Conservation (phyloP, 2,888 invertebrate species). For the Therioaphis trifolii region DNA sequence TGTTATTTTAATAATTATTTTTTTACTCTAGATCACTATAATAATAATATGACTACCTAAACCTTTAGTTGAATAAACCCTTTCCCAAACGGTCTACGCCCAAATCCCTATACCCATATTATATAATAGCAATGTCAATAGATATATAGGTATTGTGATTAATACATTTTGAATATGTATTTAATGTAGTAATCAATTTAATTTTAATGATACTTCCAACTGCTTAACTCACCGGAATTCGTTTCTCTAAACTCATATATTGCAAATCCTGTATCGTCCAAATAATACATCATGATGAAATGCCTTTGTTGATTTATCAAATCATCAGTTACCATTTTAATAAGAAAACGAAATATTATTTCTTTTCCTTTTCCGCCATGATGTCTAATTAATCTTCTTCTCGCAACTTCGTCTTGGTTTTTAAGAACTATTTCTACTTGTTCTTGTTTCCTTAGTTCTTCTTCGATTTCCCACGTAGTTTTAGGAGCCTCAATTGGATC, state of each 20-base stretch:
- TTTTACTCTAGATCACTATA: too few relatives aligned
- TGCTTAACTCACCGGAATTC: constrained; percentile 49
- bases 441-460: background rate
- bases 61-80: too few relatives aligned
- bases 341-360: constrained; percentile 3
- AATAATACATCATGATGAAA: constrained; percentile 50
- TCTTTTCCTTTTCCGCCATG: background rate
- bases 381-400: constrained; percentile 18
- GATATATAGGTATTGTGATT: too few relatives aligned
- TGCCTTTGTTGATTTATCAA: constrained; percentile 12
- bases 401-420: constrained; percentile 13
- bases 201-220: background rate
- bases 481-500: constrained; percentile 19
- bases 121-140: too few relatives aligned
- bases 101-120: too few relatives aligned
- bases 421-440: constrained; percentile 15
- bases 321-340: constrained; percentile 47
- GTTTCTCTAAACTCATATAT: constrained; percentile 26
- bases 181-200: too few relatives aligned
- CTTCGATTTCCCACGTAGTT: constrained; percentile 28
- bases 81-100: too few relatives aligned
- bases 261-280: constrained; percentile 31
- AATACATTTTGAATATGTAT: too few relatives aligned
- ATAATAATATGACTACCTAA: too few relatives aligned
- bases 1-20: too few relatives aligned